phyloP scores from a whole-genome alignment of 2,113 vertebrate species.

The Crotalus viridis region DNA sequence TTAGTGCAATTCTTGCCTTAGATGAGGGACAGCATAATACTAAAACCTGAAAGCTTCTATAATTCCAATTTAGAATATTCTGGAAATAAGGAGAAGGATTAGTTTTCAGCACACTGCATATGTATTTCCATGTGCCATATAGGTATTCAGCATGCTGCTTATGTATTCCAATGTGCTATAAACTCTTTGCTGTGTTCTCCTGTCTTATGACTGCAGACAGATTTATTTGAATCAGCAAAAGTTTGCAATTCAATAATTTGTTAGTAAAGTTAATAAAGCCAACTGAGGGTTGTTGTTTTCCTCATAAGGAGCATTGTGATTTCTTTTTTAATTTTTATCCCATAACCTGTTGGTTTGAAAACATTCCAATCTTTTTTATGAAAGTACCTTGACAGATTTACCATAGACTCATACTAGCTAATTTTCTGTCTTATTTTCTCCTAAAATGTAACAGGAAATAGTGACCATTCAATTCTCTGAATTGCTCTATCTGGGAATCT shows the following conservation, averaged over 20 bases:
- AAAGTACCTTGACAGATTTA: not conserved
- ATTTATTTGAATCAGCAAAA: not conserved
- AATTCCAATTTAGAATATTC: not conserved
- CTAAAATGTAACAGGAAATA: slow-evolving; percentile 8
- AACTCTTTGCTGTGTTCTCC: not conserved
- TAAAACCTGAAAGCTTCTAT: not conserved
- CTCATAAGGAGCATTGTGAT: not conserved
- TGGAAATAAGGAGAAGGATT: not conserved
- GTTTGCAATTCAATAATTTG: not conserved
- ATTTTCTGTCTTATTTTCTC: slow-evolving; percentile 5
- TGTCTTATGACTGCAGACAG: not conserved
- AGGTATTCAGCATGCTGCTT: not conserved
- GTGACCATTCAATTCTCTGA: slow-evolving; percentile 22
- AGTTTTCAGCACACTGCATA: not conserved
- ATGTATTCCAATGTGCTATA: not conserved
- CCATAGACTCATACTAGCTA: not conserved
- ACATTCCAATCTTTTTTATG: not conserved
- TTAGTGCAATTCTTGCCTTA: not conserved
- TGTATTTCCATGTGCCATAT: not conserved
- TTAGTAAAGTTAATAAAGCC: not conserved
- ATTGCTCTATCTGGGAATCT: not conserved
- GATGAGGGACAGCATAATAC: not conserved
- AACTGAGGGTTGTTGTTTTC: not conserved
- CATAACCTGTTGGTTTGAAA: not conserved
- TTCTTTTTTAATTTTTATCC: not conserved